Evolutionary conservation across 1,140 invertebrate genomes (phyloP).

Genomic region (Cyclargus thomasi): DNA sequence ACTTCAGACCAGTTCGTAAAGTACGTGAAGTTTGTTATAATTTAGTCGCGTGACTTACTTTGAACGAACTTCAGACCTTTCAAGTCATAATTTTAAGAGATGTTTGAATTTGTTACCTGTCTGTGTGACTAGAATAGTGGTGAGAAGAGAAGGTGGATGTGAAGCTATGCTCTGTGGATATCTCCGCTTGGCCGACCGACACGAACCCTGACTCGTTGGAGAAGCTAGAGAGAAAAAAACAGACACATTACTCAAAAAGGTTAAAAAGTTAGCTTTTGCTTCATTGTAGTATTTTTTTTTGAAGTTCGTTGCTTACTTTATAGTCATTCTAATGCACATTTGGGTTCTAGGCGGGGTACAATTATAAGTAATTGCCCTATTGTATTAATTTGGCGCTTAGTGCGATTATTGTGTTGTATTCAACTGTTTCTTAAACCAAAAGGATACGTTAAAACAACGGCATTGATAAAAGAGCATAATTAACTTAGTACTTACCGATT

Average conservation of each 20-base stretch:
- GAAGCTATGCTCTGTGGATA: constrained; percentile 64
- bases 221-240: constrained; percentile 52
- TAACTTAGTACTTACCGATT: constrained; percentile 56
- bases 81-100: not conserved
- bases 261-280: not conserved
- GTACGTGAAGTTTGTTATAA: no score
- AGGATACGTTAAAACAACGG: no score
- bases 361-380: no score
- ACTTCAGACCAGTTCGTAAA: not conserved
- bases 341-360: no score
- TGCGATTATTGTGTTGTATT: no score
- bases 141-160: constrained; percentile 62
- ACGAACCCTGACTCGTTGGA: constrained; percentile 83
- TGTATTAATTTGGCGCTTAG: no score
- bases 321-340: no score
- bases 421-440: no score
- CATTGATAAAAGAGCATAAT: no score
- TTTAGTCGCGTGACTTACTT: not conserved
- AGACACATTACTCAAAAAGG: no score
- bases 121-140: constrained; percentile 64
- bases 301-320: no score
- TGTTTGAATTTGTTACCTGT: constrained; percentile 48
- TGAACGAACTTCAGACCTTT: not conserved
- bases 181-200: constrained; percentile 77
- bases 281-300: no score